phyloP scores from a whole-genome alignment of 2,113 vertebrate species.

The Nothoprocta pentlandii region DNA sequence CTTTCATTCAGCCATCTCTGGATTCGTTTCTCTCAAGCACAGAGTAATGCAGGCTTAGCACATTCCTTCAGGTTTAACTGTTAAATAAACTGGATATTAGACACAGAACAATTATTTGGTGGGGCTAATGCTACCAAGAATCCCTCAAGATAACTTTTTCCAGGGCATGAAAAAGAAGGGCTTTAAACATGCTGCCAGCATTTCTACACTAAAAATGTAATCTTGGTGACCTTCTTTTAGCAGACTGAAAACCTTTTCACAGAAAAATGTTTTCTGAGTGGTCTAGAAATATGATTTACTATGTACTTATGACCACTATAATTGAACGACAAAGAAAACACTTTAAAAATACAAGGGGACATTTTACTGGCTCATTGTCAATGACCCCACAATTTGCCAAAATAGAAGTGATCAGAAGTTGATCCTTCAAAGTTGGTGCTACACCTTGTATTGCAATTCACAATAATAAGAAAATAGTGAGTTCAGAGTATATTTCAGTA shows the following conservation, averaged over 20 bases:
- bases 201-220: neutral
- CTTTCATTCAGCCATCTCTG: neutral
- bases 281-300: neutral
- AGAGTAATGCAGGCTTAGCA: neutral
- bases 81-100: neutral
- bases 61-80: neutral
- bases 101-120: neutral
- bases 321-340: neutral
- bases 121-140: neutral
- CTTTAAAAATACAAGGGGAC: neutral
- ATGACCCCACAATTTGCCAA: neutral
- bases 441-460: neutral
- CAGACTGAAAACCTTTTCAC: neutral
- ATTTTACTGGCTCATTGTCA: neutral
- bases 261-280: rapidly evolving
- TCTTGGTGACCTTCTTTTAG: neutral
- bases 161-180: neutral
- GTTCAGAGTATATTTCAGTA: neutral
- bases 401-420: neutral
- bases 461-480: neutral
- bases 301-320: neutral
- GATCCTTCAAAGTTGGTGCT: neutral
- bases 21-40: neutral
- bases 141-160: neutral
- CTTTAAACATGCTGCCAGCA: neutral